phyloP scores from a whole-genome alignment of 2,888 invertebrate species.

The Tetropium fuscum region DNA sequence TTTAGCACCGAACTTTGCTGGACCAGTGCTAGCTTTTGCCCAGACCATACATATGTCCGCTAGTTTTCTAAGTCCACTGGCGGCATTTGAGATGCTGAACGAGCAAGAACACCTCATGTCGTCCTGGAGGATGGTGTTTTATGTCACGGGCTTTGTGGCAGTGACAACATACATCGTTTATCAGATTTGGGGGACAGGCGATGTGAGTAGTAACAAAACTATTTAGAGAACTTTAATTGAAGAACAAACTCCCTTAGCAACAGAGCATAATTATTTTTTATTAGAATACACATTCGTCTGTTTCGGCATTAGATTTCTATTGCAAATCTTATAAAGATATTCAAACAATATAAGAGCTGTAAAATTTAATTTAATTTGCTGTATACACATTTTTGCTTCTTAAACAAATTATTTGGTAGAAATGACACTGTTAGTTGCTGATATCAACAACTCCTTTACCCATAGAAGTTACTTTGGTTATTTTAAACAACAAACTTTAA shows the following conservation, averaged over 20 bases:
- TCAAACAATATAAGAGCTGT: too few species aligned
- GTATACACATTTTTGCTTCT: too few species aligned
- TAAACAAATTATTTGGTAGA: too few species aligned
- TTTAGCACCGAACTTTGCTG: conserved; percentile 79
- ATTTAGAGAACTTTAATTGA: background rate
- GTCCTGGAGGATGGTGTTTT: conserved; percentile 76
- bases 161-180: conserved; percentile 73
- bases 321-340: too few species aligned
- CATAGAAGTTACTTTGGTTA: too few species aligned
- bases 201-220: conserved; percentile 65
- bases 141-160: conserved; percentile 71
- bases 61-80: conserved; percentile 76
- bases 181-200: conserved; percentile 76
- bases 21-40: conserved; percentile 78
- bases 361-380: too few species aligned
- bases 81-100: conserved; percentile 72
- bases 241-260: background rate
- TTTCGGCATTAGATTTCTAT: too few species aligned
- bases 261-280: too few species aligned
- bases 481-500: too few species aligned
- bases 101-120: conserved; percentile 68
- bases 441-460: too few species aligned
- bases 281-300: too few species aligned
- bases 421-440: too few species aligned
- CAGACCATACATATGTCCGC: conserved; percentile 85